phyloP scores from a whole-genome alignment of 1,140 invertebrate genomes.

The Diachasmimorpha longicaudata region DNA sequence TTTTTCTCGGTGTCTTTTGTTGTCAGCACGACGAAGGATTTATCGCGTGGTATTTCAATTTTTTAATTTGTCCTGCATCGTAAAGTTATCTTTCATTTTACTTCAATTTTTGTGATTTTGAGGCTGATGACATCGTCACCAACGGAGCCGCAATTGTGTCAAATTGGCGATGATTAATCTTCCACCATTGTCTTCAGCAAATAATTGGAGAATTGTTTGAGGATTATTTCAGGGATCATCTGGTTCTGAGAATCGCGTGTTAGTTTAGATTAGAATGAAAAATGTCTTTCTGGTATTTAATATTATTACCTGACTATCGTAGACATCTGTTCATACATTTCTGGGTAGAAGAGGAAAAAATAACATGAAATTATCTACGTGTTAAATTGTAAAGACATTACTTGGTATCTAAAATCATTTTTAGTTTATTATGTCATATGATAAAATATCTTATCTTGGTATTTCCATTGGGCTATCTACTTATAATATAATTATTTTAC shows the following conservation, averaged over 20 bases:
- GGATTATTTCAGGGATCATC: background rate
- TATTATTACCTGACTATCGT: background rate
- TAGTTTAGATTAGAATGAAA: background rate
- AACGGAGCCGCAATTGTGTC: too few relatives aligned
- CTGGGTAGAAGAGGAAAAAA: background rate
- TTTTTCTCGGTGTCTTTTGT: background rate
- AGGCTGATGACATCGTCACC: background rate
- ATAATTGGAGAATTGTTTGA: background rate
- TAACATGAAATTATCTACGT: background rate
- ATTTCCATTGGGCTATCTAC: slow-evolving; percentile 3
- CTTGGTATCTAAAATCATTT: background rate
- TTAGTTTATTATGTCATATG: slow-evolving; percentile 6
- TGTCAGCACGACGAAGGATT: background rate
- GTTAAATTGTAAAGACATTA: background rate
- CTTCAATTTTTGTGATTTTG: background rate
- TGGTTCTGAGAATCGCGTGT: background rate
- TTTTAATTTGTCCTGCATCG: background rate
- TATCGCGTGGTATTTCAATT: too few relatives aligned
- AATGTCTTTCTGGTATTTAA: background rate
- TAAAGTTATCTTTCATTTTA: background rate
- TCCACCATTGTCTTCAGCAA: background rate
- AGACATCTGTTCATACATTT: background rate
- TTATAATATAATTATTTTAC: slow-evolving; percentile 1
- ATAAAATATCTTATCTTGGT: background rate
- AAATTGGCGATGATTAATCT: background rate